Percentiles rank a stretch among this genome's conserved stretches.
These are phyloP conservation scores for Sminthurides aquaticus DNA, from an alignment of 2,888 invertebrate genomes.

Conservation along the genomic window DNA sequence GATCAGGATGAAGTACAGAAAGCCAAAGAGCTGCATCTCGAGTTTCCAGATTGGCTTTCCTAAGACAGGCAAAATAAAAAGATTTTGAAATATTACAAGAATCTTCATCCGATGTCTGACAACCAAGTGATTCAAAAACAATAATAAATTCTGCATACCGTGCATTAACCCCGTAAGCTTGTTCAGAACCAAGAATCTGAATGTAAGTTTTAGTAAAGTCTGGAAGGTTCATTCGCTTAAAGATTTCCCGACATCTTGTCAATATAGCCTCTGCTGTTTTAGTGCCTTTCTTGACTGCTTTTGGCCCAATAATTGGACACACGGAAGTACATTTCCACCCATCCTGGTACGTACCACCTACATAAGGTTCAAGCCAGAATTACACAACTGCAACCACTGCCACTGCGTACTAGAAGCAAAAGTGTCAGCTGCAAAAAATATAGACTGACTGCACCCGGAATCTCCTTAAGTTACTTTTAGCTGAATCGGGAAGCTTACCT, in stretches of 20 bases:
- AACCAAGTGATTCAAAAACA: too few relatives aligned
- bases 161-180: conserved; percentile 48
- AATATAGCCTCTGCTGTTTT: conserved; percentile 49
- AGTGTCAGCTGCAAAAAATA: not conserved
- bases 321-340: conserved; percentile 50
- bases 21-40: conserved; percentile 50
- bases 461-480: too few relatives aligned
- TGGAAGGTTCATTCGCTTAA: conserved; percentile 45
- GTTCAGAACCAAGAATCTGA: conserved; percentile 49
- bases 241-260: conserved; percentile 45
- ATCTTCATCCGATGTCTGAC: too few relatives aligned
- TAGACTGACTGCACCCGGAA: not conserved
- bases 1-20: conserved; percentile 50
- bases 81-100: not conserved
- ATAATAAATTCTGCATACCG: too few relatives aligned
- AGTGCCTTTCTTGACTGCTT: conserved; percentile 47
- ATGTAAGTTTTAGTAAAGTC: conserved; percentile 48
- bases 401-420: not conserved
- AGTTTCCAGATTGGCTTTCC: conserved; percentile 40
- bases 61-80: conserved; percentile 7
- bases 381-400: not conserved
- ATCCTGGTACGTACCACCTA: conserved; percentile 48
- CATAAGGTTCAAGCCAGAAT: conserved; percentile 3
- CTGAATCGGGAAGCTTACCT: conserved; percentile 22
- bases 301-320: conserved; percentile 48